Conservation (phyloP, 2,113 vertebrate species). For the Poecile atricapillus region DNA sequence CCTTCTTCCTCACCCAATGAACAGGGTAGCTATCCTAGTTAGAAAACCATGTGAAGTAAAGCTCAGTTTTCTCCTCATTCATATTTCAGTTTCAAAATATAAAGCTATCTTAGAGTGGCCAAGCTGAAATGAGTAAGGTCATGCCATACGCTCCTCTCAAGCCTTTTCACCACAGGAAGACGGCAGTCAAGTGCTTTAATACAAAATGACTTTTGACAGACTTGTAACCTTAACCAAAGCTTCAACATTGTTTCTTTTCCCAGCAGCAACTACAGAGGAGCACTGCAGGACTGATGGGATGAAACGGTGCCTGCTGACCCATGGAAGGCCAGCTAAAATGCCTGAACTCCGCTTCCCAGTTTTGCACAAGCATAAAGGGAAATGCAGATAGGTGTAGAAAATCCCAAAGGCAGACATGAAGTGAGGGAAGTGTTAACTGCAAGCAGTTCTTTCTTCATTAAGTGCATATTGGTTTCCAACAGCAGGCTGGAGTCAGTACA, state of each 20-base stretch:
- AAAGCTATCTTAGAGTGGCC: not conserved
- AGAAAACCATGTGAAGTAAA: not conserved
- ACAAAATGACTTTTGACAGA: not conserved
- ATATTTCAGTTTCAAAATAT: not conserved
- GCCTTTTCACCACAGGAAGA: not conserved
- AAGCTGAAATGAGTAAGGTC: not conserved
- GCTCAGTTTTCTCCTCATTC: not conserved
- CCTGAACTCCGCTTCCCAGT: not conserved
- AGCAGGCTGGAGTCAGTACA: not conserved
- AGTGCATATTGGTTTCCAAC: not conserved
- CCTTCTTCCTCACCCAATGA: not conserved
- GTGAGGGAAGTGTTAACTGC: not conserved
- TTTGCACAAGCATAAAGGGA: not conserved
- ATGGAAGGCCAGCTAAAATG: not conserved
- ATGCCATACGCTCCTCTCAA: not conserved
- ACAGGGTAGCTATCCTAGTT: not conserved
- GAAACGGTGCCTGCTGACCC: not conserved
- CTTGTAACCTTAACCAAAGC: not conserved
- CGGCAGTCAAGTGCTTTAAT: not conserved
- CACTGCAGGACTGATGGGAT: not conserved
- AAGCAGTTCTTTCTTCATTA: not conserved
- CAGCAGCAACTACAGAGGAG: not conserved
- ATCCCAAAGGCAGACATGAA: not conserved
- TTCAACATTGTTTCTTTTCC: not conserved
- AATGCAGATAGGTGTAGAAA: not conserved